These are phyloP conservation scores for Tympanuchus pallidicinctus DNA, from an alignment of 2,113 vertebrate species.

Conservation along the genomic window DNA sequence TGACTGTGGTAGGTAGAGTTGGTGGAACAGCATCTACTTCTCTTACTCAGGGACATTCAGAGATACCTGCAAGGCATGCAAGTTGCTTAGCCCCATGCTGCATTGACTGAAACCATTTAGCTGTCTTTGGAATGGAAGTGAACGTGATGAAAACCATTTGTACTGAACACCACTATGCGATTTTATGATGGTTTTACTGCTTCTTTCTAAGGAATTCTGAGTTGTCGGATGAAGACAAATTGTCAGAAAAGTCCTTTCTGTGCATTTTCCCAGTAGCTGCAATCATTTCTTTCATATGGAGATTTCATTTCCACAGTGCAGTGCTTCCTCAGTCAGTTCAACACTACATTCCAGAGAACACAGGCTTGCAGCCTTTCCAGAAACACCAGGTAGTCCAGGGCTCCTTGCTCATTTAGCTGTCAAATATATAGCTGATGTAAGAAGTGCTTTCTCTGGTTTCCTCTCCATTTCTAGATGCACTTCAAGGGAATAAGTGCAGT, in stretches of 20 bases:
- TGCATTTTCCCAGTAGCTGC: constrained; percentile 1
- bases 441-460: constrained; percentile 2
- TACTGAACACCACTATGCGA: background rate
- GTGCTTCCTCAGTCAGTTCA: background rate
- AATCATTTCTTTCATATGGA: background rate
- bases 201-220: background rate
- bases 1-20: background rate
- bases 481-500: background rate
- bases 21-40: background rate
- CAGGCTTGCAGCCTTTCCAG: background rate
- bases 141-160: background rate
- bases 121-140: background rate
- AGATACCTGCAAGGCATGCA: background rate
- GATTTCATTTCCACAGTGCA: constrained; percentile 4
- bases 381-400: background rate
- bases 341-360: background rate
- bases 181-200: background rate
- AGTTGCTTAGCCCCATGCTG: background rate
- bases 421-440: background rate
- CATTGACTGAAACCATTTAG: accelerated
- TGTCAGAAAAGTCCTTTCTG: background rate
- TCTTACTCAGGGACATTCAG: background rate
- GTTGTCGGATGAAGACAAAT: background rate
- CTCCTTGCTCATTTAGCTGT: constrained; percentile 25
- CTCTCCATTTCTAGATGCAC: background rate